Evolutionary conservation across 2,797 vertebrate genomes (phyloP), one percentile per base, ranked within the genome.

Genomic region (Xerus rutilus): DNA sequence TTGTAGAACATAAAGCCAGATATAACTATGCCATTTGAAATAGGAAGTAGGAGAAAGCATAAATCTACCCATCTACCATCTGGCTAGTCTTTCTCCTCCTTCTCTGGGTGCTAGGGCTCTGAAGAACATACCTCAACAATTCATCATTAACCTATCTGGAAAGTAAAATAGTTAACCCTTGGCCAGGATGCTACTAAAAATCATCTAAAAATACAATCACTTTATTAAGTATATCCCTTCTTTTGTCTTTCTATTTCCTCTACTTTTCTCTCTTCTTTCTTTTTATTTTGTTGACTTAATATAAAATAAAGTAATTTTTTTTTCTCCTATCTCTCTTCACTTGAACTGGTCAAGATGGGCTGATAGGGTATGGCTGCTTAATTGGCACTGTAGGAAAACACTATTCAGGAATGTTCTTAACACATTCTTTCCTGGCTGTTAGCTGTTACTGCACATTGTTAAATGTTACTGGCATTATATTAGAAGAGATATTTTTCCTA

Each of bases 401-500:
- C 15, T 43, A 14, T 39, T 81, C n/a, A 39, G 20, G 20, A 64
- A 93, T 57, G 0, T 86, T 92, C 12, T 57, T 69, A 25, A 65
- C n/a, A 12, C 17, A 13, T 65, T 39, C 83, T 0, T 14, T 2
- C 1, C 32, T 72, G 28, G 8, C 4, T 82, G 23, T 82, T 72
- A 23, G 45, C 49, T 79, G 2, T 57, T 79, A 49, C 52, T 79
- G 7, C 7, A 91, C 12, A 30, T 47, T 84, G 10, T 67, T 89
- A 88, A 81, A 62, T n/a, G 35, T n/a, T 84, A 47, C 7, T 35
- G 32, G 0, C 47, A 92, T 21, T 89, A 88, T 94, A 94, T 79
- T 94, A 95, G 23, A 88, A 90, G 21, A 39, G 23, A 81, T 86
- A 12, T 1, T 64, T 89, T 89, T 72, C 73, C 49, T 89, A 43